Percentiles rank a stretch among this genome's conserved stretches.
Conservation (phyloP, 2,888 invertebrate genomes). For the Catocala sponsa region DNA sequence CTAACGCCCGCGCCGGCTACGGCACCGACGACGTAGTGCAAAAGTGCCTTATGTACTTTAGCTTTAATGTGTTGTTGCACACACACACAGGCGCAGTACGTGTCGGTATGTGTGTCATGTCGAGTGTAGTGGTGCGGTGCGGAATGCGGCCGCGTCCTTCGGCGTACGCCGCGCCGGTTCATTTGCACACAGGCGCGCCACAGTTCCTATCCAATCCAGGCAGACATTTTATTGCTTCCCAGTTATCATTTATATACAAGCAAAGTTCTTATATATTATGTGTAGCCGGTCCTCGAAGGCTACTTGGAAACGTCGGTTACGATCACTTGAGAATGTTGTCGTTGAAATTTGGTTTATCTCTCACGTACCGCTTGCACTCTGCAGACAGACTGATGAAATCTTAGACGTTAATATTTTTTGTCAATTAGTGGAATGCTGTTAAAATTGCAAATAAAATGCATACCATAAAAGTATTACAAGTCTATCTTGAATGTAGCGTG, state of each 20-base stretch:
- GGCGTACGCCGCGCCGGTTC: constrained; percentile 80
- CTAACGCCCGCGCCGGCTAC: constrained; percentile 60
- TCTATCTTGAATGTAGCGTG: background rate
- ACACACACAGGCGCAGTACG: constrained; percentile 66
- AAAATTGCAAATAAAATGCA: background rate
- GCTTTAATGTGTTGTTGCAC: constrained; percentile 66
- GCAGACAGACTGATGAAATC: background rate
- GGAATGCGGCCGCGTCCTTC: constrained; percentile 88
- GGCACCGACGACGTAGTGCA: constrained; percentile 64
- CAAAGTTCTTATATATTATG: constrained; percentile 38
- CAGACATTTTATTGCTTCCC: constrained; percentile 78
- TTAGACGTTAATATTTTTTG: too few relatives aligned
- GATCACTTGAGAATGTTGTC: constrained; percentile 38
- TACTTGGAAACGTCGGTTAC: constrained; percentile 45
- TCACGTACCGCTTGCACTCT: constrained; percentile 25
- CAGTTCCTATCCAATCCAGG: constrained; percentile 66
- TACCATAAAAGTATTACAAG: background rate
- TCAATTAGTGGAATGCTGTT: too few relatives aligned
- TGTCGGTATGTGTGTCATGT: constrained; percentile 82
- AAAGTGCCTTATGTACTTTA: constrained; percentile 74
- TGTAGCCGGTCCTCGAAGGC: constrained; percentile 40
- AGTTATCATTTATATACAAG: constrained; percentile 71
- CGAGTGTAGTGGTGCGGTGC: constrained; percentile 73
- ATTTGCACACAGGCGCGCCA: constrained; percentile 82
- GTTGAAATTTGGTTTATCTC: constrained; percentile 18